These are phyloP conservation scores for Galerucella calmariensis DNA, from an alignment of 2,888 invertebrate species.

Conservation along the genomic window DNA sequence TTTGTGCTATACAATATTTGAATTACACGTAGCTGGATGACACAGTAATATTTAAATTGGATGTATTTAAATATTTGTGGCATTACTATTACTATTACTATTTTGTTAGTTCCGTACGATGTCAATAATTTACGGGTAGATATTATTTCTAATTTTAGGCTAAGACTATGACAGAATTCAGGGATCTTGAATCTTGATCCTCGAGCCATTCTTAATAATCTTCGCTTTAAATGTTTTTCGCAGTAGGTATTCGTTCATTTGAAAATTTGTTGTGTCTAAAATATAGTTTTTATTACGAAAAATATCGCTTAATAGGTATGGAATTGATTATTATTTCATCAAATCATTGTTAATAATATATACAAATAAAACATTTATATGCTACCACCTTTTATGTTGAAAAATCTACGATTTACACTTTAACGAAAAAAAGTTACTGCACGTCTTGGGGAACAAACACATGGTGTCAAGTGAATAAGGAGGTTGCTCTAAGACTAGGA, in stretches of 20 bases:
- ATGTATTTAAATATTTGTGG: slow-evolving; percentile 21
- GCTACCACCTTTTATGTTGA: too few relatives aligned
- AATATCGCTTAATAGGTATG: neutral
- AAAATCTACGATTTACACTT: too few relatives aligned
- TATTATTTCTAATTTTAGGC: slow-evolving; percentile 40
- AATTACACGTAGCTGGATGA: slow-evolving; percentile 32
- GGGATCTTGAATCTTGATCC: slow-evolving; percentile 40
- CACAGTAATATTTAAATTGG: slow-evolving; percentile 37
- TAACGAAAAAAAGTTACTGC: too few relatives aligned
- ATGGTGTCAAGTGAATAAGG: too few relatives aligned
- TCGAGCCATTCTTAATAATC: slow-evolving; percentile 37
- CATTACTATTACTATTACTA: slow-evolving; percentile 27
- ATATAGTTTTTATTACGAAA: neutral
- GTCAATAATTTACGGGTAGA: slow-evolving; percentile 29
- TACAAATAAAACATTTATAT: too few relatives aligned
- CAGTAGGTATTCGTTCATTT: neutral
- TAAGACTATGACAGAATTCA: slow-evolving; percentile 34
- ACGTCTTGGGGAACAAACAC: too few relatives aligned
- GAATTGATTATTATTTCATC: too few relatives aligned
- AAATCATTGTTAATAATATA: too few relatives aligned
- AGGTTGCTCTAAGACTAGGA: too few relatives aligned
- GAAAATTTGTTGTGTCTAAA: neutral
- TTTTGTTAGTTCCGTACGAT: slow-evolving; percentile 23
- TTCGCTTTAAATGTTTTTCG: slow-evolving; percentile 12
- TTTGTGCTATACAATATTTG: neutral